phyloP scores from a whole-genome alignment of 1,140 invertebrate species.

The Lasioglossum albipes region DNA sequence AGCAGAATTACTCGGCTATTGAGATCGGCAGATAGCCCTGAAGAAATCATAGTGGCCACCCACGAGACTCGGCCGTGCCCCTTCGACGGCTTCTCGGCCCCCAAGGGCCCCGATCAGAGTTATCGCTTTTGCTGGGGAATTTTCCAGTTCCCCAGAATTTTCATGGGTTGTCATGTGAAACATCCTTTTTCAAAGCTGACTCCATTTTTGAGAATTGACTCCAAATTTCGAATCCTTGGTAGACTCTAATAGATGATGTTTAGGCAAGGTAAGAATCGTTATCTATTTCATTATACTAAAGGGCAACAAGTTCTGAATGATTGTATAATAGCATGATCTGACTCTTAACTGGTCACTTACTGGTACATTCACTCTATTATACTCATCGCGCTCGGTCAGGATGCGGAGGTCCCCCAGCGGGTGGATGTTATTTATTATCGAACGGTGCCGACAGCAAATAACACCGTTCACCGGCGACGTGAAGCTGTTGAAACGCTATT shows the following conservation, averaged over 20 bases:
- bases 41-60: slow-evolving; percentile 79
- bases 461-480: slow-evolving; percentile 6
- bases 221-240: no score
- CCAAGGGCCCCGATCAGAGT: not conserved
- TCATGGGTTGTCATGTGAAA: no score
- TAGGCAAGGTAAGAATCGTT: no score
- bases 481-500: slow-evolving; percentile 16
- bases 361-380: slow-evolving; percentile 17
- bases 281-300: no score
- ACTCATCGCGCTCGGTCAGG: slow-evolving; percentile 30
- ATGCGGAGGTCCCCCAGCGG: slow-evolving; percentile 10
- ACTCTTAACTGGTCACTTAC: no score
- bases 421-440: slow-evolving; percentile 41
- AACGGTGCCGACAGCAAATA: slow-evolving; percentile 46
- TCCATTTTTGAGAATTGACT: no score
- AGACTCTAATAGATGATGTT: no score
- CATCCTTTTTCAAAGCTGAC: no score
- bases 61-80: slow-evolving; percentile 64
- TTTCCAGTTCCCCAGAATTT: not conserved
- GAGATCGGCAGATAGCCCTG: slow-evolving; percentile 74
- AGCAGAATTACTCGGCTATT: slow-evolving; percentile 76
- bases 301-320: no score
- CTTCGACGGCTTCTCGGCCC: slow-evolving; percentile 24
- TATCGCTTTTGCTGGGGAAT: not conserved
- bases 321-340: no score